Base-by-base conservation (phyloP, 2,797 vertebrate species). In the Epinephelus malabaricus region DNA sequence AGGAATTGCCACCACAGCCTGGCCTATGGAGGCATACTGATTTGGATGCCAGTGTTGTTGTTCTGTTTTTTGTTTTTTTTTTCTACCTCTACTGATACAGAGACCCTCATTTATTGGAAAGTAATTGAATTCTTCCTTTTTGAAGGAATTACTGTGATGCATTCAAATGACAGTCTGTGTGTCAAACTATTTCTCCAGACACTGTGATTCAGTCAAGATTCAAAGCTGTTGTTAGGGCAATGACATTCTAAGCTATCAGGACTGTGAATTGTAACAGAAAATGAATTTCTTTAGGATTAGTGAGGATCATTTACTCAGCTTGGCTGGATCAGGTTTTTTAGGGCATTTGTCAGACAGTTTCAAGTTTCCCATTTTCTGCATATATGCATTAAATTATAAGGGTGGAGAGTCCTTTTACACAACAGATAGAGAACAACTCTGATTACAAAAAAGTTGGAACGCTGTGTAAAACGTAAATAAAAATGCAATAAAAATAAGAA, bases 1-100 rank as follows among this genome's bases (percentile, higher is more conserved):
- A 63, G 82, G 86, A 84, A 92, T 89, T 86, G 86, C 67, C 59
- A 15, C 65, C 64, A 45, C 69, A 69, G 83, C 83, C 73, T 85
- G 83, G 91, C 60, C 77, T 79, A 58, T 67, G 46, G 78, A 87
- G 69, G 69, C 51, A 67, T 84, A 91, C 77, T 73, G 83, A 93
- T 87, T 82, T 79, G 45, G 21, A 73, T 40, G 60, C 43, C 49
- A 60, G 46, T 58, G 73, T 66, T 70, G 67, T 62, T 43, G 34
- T 34, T 72, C 51, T 43, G 10, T 43, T 43, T 43, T 43, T 43
- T 43, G 13, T 14, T 14, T 46, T 2, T 23, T 23, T 69, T 38
- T 54, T 76, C 64, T 49, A 56, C 6, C 38, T 23, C n/a, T 17
- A 10, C 50, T 66, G 69, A 82, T 73, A 25, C 45, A 80, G 12